phyloP scores from a whole-genome alignment of 2,113 vertebrate genomes.

The Bos javanicus region DNA sequence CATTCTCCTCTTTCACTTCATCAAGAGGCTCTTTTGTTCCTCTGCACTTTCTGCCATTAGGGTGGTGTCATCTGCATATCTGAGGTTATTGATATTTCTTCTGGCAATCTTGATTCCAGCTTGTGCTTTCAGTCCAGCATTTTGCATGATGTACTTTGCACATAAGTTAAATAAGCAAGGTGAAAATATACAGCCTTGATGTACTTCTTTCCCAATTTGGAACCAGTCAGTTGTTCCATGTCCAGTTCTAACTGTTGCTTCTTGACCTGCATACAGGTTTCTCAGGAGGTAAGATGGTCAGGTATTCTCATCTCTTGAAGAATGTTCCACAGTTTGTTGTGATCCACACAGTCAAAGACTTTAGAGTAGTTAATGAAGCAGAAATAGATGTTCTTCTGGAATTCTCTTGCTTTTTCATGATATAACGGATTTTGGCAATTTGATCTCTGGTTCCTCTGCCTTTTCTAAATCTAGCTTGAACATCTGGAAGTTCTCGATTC shows the following conservation, averaged over 20 bases:
- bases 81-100: neutral
- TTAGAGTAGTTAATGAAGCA: neutral
- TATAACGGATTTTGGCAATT: neutral
- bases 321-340: neutral
- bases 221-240: neutral
- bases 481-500: neutral
- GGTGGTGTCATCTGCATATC: neutral
- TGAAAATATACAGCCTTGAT: neutral
- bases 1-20: neutral
- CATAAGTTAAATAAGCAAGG: neutral
- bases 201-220: neutral
- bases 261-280: neutral
- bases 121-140: neutral
- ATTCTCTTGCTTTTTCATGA: neutral
- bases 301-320: neutral
- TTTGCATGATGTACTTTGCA: neutral
- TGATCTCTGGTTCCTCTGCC: neutral
- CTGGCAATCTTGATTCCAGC: neutral
- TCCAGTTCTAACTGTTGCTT: neutral
- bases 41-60: neutral
- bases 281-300: neutral
- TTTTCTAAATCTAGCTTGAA: neutral
- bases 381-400: neutral
- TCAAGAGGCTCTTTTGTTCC: neutral
- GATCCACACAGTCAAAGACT: neutral